These are phyloP conservation scores for Philopotamus ludificatus DNA, from an alignment of 1,140 invertebrate genomes.

Conservation along the genomic window DNA sequence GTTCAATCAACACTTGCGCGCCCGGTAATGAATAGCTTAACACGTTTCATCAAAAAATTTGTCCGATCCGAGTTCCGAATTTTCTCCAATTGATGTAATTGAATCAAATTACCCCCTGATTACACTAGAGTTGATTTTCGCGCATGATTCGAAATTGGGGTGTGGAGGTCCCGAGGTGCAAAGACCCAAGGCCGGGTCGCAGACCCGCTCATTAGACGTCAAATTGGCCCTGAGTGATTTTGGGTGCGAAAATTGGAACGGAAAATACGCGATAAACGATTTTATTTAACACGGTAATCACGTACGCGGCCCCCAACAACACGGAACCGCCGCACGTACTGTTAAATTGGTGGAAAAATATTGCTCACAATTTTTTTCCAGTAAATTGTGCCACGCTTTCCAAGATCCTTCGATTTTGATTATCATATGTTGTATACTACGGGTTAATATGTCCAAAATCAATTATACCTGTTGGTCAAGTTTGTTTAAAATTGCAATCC, in stretches of 20 bases:
- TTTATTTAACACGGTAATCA: not conserved
- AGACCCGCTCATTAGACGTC: not conserved
- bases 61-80: no score
- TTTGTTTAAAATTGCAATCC: no score
- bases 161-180: no score
- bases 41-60: not conserved
- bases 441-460: no score
- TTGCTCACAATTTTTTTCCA: no score
- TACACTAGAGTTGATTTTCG: not conserved
- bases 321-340: no score
- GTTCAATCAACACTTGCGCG: not conserved
- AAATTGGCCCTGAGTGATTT: not conserved
- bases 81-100: slow-evolving; percentile 10
- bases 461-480: no score
- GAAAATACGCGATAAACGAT: not conserved
- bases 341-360: no score
- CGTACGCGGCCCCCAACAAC: no score
- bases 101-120: slow-evolving; percentile 12
- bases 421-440: no score
- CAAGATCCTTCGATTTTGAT: no score
- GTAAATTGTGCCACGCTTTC: no score
- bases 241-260: not conserved
- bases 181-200: not conserved
- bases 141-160: not conserved
- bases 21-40: not conserved